Conservation (phyloP, 2,888 invertebrate species). For the Dione juno region DNA sequence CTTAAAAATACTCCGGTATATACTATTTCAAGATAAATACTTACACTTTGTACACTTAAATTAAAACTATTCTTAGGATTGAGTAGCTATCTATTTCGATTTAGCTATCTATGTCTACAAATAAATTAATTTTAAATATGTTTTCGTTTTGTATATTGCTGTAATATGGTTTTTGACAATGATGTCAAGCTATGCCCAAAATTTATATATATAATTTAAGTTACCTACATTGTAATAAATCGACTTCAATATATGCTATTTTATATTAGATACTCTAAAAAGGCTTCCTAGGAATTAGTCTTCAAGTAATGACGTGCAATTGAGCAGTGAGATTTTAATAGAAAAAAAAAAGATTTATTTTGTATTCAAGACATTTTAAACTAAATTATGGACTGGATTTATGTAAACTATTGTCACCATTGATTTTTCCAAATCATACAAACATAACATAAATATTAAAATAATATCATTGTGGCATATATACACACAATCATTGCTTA, state of each 20-base stretch:
- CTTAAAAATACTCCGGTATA: background rate
- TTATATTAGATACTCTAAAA: background rate
- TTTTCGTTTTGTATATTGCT: background rate
- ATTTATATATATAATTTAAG: background rate
- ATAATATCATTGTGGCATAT: too few species aligned
- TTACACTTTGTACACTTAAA: background rate
- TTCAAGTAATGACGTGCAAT: too few species aligned
- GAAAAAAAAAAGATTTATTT: too few species aligned
- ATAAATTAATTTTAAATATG: background rate
- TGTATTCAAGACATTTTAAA: too few species aligned
- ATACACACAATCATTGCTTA: too few species aligned
- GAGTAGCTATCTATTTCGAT: background rate
- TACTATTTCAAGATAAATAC: background rate
- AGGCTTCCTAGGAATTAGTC: too few species aligned
- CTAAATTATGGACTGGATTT: too few species aligned
- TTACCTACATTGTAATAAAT: background rate
- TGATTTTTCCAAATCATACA: background rate
- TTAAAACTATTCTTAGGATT: background rate
- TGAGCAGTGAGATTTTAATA: too few species aligned
- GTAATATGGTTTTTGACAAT: background rate
- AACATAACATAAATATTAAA: too few species aligned
- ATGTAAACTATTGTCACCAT: background rate
- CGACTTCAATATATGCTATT: background rate
- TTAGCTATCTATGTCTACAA: background rate
- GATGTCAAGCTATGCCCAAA: background rate